Percentiles rank a stretch among this genome's conserved stretches.
These are phyloP conservation scores for Alectoris magna DNA, from an alignment of 2,797 vertebrate species.

Conservation along the genomic window DNA sequence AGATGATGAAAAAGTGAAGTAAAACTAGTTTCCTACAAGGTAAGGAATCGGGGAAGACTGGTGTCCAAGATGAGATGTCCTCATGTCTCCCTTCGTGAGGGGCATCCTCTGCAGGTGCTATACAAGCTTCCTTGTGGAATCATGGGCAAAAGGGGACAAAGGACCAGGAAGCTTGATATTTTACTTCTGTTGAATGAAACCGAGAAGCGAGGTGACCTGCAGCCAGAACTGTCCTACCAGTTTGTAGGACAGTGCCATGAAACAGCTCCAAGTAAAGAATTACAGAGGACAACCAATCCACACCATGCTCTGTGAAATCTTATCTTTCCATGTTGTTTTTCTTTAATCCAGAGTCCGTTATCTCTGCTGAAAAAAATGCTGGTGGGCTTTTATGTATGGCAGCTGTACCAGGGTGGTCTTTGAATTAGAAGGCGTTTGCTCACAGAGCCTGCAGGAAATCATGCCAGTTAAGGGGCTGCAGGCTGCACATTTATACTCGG, in stretches of 20 bases:
- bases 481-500: neutral
- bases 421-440: neutral
- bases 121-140: neutral
- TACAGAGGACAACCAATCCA: neutral
- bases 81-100: neutral
- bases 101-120: neutral
- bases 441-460: neutral
- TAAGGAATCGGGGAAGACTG: neutral
- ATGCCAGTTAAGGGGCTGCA: neutral
- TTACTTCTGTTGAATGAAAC: neutral
- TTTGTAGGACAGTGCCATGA: neutral
- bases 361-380: slow-evolving; percentile 12
- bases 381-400: neutral
- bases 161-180: neutral
- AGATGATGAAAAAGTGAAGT: neutral
- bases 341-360: slow-evolving; percentile 19
- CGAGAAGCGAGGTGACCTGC: neutral
- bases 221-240: neutral
- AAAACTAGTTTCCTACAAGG: neutral
- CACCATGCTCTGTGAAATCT: slow-evolving; percentile 14
- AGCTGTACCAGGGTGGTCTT: slow-evolving; percentile 3
- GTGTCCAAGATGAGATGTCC: neutral
- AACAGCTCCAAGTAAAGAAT: neutral
- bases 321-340: slow-evolving; percentile 35
- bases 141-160: neutral